Conservation (phyloP, 2,797 vertebrate genomes). For the Sebastes nivosus region DNA sequence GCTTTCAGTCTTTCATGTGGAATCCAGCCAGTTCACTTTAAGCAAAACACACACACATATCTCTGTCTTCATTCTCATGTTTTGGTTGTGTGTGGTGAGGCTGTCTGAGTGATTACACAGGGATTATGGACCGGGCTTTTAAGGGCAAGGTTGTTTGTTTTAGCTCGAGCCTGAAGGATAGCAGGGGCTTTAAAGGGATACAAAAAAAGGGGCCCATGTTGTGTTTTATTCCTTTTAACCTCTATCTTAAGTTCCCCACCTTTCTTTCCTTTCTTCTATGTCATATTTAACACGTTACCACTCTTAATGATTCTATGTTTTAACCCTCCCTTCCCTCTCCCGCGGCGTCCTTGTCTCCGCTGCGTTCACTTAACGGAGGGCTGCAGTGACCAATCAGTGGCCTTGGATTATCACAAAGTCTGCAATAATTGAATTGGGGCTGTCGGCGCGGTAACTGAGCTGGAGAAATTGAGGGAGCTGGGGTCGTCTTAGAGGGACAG, state of each 20-base stretch:
- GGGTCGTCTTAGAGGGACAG: constrained; percentile 4
- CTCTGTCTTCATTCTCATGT: constrained; percentile 16
- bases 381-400: constrained; percentile 65
- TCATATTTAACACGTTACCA: constrained; percentile 19
- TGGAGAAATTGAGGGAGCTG: constrained; percentile 13
- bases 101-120: constrained; percentile 54
- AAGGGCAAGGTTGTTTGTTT: constrained; percentile 70
- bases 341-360: not conserved
- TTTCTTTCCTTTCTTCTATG: not conserved
- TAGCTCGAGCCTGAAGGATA: constrained; percentile 63
- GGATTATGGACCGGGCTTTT: constrained; percentile 65
- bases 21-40: constrained; percentile 34
- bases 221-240: constrained; percentile 40
- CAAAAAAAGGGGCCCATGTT: constrained; percentile 16
- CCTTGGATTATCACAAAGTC: constrained; percentile 62
- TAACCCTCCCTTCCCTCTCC: not conserved
- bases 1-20: constrained; percentile 32
- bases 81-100: constrained; percentile 50
- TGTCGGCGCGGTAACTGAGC: constrained; percentile 58
- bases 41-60: not conserved
- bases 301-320: not conserved
- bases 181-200: constrained; percentile 56
- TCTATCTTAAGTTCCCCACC: constrained; percentile 7
- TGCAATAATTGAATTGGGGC: constrained; percentile 71
- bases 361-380: constrained; percentile 48